A percentile compares a stretch with the other conserved stretches of the same genome.
phyloP scores from a whole-genome alignment of 2,113 vertebrate species.

The Tympanuchus pallidicinctus region DNA sequence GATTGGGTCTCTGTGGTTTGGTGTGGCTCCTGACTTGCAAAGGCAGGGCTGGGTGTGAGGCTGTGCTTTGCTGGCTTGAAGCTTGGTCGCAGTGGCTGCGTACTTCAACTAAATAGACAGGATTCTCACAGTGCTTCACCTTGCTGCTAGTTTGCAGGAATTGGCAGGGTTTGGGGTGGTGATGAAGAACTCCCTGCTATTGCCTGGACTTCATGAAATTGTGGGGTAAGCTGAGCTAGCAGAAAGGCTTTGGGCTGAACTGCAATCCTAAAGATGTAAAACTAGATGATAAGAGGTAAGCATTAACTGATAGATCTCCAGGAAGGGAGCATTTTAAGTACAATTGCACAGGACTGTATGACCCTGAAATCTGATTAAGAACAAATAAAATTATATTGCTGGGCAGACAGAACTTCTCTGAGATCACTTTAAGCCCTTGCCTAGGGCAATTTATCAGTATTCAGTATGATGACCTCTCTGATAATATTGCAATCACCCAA shows the following conservation, averaged over 20 bases:
- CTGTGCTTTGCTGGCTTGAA: background rate
- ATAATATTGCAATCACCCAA: constrained; percentile 6
- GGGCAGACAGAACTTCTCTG: constrained; percentile 19
- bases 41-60: background rate
- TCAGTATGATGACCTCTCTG: background rate
- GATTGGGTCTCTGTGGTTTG: background rate
- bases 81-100: background rate
- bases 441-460: constrained; percentile 31
- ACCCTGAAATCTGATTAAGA: constrained; percentile 42
- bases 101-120: background rate
- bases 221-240: background rate
- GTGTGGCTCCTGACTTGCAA: rapidly evolving
- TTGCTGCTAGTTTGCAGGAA: background rate
- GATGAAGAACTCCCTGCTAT: background rate
- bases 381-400: constrained; percentile 51
- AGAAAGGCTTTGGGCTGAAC: background rate
- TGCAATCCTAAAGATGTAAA: background rate
- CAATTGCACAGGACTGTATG: background rate
- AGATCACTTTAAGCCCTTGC: constrained; percentile 28
- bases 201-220: background rate
- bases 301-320: background rate
- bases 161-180: background rate
- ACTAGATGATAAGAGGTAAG: background rate
- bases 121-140: rapidly evolving
- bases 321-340: background rate